phyloP scores from a whole-genome alignment of 2,888 invertebrate genomes.

The Oligia fasciuncula region DNA sequence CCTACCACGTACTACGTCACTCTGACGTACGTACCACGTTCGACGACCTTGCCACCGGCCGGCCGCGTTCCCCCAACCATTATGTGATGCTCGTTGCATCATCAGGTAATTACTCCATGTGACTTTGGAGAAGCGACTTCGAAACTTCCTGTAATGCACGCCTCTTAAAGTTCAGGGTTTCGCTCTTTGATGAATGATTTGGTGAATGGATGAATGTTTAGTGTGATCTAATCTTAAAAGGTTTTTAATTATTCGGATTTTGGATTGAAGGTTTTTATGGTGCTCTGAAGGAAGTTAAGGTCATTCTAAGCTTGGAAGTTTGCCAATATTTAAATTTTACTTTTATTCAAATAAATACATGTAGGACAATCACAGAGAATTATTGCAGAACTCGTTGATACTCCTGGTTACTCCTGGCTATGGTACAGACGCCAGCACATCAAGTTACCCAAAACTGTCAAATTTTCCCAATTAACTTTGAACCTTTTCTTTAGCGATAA shows the following conservation, averaged over 20 bases:
- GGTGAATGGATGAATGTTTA: slow-evolving; percentile 25
- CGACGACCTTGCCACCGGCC: slow-evolving; percentile 60
- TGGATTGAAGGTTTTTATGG: slow-evolving; percentile 28
- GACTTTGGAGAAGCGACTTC: slow-evolving; percentile 54
- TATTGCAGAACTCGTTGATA: not conserved
- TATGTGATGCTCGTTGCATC: slow-evolving; percentile 56
- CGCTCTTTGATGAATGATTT: slow-evolving; percentile 20
- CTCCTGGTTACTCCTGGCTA: not conserved
- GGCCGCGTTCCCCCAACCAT: slow-evolving; percentile 38
- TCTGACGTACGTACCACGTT: slow-evolving; percentile 64
- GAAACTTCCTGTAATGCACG: slow-evolving; percentile 55
- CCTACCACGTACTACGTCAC: slow-evolving; percentile 51
- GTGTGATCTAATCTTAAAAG: slow-evolving; percentile 30
- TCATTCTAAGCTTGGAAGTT: not conserved
- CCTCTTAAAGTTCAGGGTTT: slow-evolving; percentile 55
- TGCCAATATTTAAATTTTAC: not conserved
- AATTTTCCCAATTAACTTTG: no score
- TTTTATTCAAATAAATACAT: not conserved
- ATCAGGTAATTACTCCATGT: slow-evolving; percentile 54
- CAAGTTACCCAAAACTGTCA: no score
- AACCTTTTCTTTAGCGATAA: no score
- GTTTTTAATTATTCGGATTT: slow-evolving; percentile 23
- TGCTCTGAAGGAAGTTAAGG: not conserved
- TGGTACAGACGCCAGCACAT: no score
- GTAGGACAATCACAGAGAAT: not conserved